Conservation (phyloP, 2,888 invertebrate species). For the Calliphora vomitoria region DNA sequence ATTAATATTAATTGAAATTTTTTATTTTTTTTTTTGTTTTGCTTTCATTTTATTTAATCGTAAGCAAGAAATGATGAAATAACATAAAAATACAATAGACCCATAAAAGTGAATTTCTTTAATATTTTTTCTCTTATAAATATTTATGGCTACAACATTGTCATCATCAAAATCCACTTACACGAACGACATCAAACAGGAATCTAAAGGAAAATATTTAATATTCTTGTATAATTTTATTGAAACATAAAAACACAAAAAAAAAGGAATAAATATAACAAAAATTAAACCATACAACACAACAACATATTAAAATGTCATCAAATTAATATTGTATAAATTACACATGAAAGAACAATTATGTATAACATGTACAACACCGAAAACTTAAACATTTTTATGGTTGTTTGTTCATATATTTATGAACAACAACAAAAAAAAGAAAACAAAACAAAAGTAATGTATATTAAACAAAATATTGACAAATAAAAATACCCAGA, state of each 20-base stretch:
- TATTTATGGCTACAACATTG: conserved; percentile 13
- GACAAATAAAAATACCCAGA: background rate
- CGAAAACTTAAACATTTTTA: conserved; percentile 1
- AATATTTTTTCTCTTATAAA: too few species aligned
- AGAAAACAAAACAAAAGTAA: background rate
- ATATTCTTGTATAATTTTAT: conserved; percentile 57
- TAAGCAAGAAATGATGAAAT: background rate
- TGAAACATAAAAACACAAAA: conserved; percentile 47
- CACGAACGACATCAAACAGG: conserved; percentile 16
- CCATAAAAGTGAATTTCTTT: conserved; percentile 44
- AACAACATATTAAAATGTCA: conserved; percentile 63
- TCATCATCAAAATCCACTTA: conserved; percentile 28
- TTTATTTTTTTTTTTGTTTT: background rate
- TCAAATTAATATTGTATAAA: conserved; percentile 61
- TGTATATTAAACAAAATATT: conserved; percentile 6
- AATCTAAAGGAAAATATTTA: conserved; percentile 14
- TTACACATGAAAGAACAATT: conserved; percentile 58
- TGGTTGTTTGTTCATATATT: background rate
- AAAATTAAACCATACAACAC: conserved; percentile 36
- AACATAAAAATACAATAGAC: conserved; percentile 27
- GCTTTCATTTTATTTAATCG: background rate
- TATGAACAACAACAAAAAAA: too few species aligned
- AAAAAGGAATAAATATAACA: background rate
- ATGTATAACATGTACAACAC: background rate
- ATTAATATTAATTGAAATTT: conserved; percentile 52